Evolutionary conservation across 2,113 vertebrate species (phyloP), one percentile per base, ranked within the genome.

Genomic region (Argyrosomus japonicus): DNA sequence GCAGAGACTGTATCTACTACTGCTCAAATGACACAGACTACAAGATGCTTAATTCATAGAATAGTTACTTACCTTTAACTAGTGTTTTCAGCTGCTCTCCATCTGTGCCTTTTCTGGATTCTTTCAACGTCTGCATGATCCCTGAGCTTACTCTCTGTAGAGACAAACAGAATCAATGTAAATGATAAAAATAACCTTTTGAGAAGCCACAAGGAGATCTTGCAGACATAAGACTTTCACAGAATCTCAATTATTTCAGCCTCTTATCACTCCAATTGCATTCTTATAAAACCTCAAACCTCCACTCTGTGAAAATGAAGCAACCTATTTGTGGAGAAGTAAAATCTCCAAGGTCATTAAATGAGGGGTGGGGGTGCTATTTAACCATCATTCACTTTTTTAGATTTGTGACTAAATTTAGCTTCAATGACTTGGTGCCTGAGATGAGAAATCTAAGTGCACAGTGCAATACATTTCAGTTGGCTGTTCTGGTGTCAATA

Each of bases 71-170:
- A 98, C 98, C 97, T 97, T 97, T 98, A 36, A 97, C 89, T 84
- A 96, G 85, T 77, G 92, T 96, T 94, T 96, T 98, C 63, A 96
- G 89, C 88, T 97, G 93, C 84, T 97, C 97, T 74, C 93, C 96
- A 83, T 94, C 94, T 21, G 93, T 91, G 89, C 86, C 90, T 92
- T 97, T 96, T 79, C 93, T 95, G 56, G 95, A 95, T 82, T 94
- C 93, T 90, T 95, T 96, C 83, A 99, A 84, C 0, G 95, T 92
- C 80, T 96, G 96, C 90, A 94, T 92, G 89, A 99, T 95, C 85
- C 96, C 97, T 51, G 90, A 87, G 83, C 86, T 96, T 53, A 97
- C 48, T 95, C 97, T 96, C 98, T 99, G 94, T 84, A 84, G 88
- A 93, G 75, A 91, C 83, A 83, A 81, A 70, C 9, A 57, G 51